Percentiles rank a stretch among this genome's conserved stretches.
Evolutionary conservation across 2,888 invertebrate species (phyloP).

Genomic region (Coremacera marginata): DNA sequence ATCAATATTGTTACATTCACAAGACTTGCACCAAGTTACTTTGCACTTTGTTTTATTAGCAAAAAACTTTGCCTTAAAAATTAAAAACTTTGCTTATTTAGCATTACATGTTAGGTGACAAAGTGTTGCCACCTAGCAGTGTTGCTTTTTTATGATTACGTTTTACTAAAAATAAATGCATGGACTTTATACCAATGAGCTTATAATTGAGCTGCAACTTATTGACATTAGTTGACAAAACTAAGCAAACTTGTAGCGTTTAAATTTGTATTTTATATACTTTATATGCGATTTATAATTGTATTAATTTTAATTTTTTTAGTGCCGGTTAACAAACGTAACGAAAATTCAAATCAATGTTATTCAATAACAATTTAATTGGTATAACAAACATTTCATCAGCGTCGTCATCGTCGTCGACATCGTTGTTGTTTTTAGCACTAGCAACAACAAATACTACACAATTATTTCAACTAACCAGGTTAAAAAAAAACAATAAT

Average conservation of each 20-base stretch:
- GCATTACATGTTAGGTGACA: too few species aligned
- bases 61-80: too few species aligned
- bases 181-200: neutral
- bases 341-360: constrained; percentile 21
- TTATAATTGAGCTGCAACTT: neutral
- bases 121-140: too few species aligned
- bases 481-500: constrained; percentile 13
- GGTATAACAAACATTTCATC: constrained; percentile 1
- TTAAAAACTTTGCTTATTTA: too few species aligned
- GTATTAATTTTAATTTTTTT: neutral
- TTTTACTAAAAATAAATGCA: neutral
- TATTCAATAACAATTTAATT: constrained; percentile 7
- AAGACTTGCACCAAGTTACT: too few species aligned
- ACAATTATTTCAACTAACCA: constrained; percentile 21
- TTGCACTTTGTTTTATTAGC: too few species aligned
- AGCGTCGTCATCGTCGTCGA: neutral
- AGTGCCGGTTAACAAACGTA: neutral
- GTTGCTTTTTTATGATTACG: too few species aligned
- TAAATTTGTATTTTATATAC: neutral
- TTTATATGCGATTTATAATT: neutral
- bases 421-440: constrained; percentile 8
- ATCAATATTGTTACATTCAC: too few species aligned
- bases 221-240: neutral
- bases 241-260: neutral
- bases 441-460: constrained; percentile 3